Evolutionary conservation across 2,113 vertebrate genomes (phyloP).

Genomic region (Gopherus flavomarginatus): DNA sequence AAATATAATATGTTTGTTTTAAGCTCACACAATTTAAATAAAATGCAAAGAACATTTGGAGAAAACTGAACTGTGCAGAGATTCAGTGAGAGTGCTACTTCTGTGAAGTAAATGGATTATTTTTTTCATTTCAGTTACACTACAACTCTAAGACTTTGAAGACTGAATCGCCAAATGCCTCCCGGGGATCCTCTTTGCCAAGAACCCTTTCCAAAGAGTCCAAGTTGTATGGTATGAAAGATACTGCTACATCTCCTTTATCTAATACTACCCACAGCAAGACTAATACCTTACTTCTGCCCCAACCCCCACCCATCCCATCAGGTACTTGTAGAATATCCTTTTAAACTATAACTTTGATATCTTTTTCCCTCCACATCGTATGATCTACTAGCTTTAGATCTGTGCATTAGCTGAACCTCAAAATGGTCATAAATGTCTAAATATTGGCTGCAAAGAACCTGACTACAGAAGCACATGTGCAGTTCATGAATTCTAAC

Average conservation of each 20-base stretch:
- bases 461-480: background rate
- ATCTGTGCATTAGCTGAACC: background rate
- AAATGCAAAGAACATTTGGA: background rate
- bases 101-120: background rate
- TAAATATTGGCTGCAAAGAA: background rate
- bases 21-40: background rate
- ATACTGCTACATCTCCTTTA: constrained; percentile 83
- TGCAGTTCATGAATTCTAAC: background rate
- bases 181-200: constrained; percentile 96
- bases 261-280: constrained; percentile 88
- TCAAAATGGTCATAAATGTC: background rate
- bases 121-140: constrained; percentile 87
- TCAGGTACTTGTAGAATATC: constrained; percentile 88
- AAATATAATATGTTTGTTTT: background rate
- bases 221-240: constrained; percentile 99
- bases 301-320: constrained; percentile 93
- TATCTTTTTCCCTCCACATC: constrained; percentile 19
- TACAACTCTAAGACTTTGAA: constrained; percentile 99
- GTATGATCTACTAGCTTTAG: constrained; percentile 51
- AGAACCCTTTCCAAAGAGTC: constrained; percentile 98
- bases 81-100: background rate
- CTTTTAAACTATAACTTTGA: constrained; percentile 38
- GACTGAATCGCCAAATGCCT: constrained; percentile 94
- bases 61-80: background rate
- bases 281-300: constrained; percentile 95